Evolutionary conservation across 1,140 invertebrate species (phyloP).

Genomic region (Lepidostoma basale): DNA sequence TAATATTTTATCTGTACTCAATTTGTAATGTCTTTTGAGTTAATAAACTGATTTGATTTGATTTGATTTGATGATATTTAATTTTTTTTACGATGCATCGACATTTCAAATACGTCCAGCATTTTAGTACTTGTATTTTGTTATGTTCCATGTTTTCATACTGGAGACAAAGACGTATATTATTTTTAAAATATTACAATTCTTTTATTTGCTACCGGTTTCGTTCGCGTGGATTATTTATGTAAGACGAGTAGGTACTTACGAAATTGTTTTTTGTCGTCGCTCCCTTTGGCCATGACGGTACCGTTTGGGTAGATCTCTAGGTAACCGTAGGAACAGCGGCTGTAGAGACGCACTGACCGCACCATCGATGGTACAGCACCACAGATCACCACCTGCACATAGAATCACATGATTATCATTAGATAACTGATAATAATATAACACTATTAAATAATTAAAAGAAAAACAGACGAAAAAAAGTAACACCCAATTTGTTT

Average conservation of each 20-base stretch:
- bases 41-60: too few relatives aligned
- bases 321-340: slow-evolving; percentile 57
- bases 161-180: too few relatives aligned
- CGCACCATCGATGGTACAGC: slow-evolving; percentile 72
- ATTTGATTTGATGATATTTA: too few relatives aligned
- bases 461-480: too few relatives aligned
- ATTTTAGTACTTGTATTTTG: neutral
- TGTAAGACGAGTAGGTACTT: slow-evolving; percentile 49
- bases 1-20: too few relatives aligned
- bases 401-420: slow-evolving; percentile 31
- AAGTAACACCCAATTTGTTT: too few relatives aligned
- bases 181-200: too few relatives aligned
- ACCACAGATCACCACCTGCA: slow-evolving; percentile 74
- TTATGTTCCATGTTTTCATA: too few relatives aligned
- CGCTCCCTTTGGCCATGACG: slow-evolving; percentile 55
- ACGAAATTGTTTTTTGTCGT: slow-evolving; percentile 60
- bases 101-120: neutral
- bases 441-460: too few relatives aligned
- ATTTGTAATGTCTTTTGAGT: too few relatives aligned
- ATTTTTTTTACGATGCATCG: neutral
- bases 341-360: slow-evolving; percentile 69
- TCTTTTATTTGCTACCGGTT: too few relatives aligned
- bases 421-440: slow-evolving; percentile 1
- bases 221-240: neutral
- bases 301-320: slow-evolving; percentile 61